These are phyloP conservation scores for Pipa parva DNA, from an alignment of 2,113 vertebrate genomes.

Conservation along the genomic window DNA sequence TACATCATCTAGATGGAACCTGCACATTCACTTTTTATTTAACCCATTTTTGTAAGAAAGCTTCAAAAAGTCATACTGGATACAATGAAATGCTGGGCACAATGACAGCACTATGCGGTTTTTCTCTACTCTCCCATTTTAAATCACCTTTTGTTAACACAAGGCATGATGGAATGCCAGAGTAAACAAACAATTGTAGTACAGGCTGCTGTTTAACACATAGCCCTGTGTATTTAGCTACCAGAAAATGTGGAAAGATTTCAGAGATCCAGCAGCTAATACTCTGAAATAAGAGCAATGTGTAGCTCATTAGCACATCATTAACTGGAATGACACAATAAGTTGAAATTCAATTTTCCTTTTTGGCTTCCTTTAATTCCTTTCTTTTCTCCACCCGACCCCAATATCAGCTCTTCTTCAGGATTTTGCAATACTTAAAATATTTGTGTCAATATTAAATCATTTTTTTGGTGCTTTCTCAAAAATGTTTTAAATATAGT, in stretches of 20 bases:
- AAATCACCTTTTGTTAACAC: constrained; percentile 5
- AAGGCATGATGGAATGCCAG: background rate
- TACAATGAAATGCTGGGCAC: background rate
- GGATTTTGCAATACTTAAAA: too few relatives aligned
- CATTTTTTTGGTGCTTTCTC: too few relatives aligned
- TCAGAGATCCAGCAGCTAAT: constrained; percentile 12
- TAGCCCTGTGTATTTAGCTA: constrained; percentile 36
- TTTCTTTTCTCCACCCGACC: background rate
- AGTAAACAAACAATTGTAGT: constrained; percentile 33
- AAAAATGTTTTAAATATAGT: too few relatives aligned
- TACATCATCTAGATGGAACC: constrained; percentile 41
- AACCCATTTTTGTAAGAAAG: constrained; percentile 1
- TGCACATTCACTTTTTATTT: constrained; percentile 25
- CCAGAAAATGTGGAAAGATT: constrained; percentile 19
- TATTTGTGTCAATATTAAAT: too few relatives aligned
- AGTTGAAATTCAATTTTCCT: constrained; percentile 42
- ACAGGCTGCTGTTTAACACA: constrained; percentile 37
- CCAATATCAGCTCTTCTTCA: too few relatives aligned
- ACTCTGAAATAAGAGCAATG: constrained; percentile 41
- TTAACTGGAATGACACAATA: constrained; percentile 36
- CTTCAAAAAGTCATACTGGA: background rate
- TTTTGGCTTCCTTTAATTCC: too few relatives aligned
- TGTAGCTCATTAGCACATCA: constrained; percentile 47
- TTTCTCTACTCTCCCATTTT: background rate
- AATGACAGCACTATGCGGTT: background rate